These are phyloP conservation scores for Luperina nickerlii DNA, from an alignment of 2,888 invertebrate species.

Conservation along the genomic window DNA sequence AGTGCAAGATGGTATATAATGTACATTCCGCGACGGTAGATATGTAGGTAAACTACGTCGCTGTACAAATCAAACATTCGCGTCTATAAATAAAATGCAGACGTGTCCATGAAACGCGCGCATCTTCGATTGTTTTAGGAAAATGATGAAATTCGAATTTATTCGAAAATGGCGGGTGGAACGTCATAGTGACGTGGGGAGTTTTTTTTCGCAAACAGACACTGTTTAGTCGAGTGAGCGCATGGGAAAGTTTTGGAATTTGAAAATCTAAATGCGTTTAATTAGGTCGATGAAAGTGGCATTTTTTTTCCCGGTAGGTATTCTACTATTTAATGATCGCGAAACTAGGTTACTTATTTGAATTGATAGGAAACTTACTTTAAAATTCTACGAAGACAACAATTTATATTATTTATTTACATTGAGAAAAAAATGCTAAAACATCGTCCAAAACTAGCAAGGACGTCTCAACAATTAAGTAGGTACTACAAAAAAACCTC, in stretches of 20 bases:
- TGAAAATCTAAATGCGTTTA: slow-evolving; percentile 39
- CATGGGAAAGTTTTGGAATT: slow-evolving; percentile 49
- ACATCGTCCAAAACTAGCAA: slow-evolving; percentile 30
- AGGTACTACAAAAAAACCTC: slow-evolving; percentile 59
- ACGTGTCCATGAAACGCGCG: slow-evolving; percentile 83
- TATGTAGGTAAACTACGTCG: slow-evolving; percentile 88
- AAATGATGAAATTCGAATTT: slow-evolving; percentile 70
- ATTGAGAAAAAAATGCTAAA: slow-evolving; percentile 20
- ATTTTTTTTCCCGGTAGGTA: background rate
- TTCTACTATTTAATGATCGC: background rate
- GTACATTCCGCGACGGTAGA: slow-evolving; percentile 87
- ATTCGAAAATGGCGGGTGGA: slow-evolving; percentile 68
- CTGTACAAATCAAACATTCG: slow-evolving; percentile 87
- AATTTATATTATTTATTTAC: slow-evolving; percentile 2
- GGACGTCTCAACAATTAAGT: slow-evolving; percentile 45
- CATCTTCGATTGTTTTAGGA: slow-evolving; percentile 69
- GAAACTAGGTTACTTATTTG: background rate
- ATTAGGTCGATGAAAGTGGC: slow-evolving; percentile 25
- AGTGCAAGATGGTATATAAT: slow-evolving; percentile 88
- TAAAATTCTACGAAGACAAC: background rate
- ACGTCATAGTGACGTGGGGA: slow-evolving; percentile 63
- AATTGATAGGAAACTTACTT: background rate
- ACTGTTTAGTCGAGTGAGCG: slow-evolving; percentile 43
- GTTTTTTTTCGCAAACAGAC: slow-evolving; percentile 41
- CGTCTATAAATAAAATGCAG: slow-evolving; percentile 85